Evolutionary conservation across 2,888 invertebrate genomes (phyloP), one percentile per base, ranked within the genome.

Genomic region (Ellobium chinense): DNA sequence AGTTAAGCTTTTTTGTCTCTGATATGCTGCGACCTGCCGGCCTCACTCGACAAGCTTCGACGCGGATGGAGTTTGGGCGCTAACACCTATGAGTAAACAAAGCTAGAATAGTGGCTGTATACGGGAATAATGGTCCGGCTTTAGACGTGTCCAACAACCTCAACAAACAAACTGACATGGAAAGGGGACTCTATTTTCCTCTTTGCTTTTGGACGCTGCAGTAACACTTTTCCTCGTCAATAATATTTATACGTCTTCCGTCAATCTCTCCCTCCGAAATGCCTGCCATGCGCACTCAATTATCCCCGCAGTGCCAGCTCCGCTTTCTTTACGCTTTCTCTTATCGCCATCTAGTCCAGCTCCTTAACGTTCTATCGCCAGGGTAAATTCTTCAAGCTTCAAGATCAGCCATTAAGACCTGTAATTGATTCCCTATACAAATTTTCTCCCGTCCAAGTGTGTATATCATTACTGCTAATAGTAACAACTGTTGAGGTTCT

Each of bases 221-320:
- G n/a, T n/a, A n/a, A n/a, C n/a, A 46, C 46, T 46, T 24, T 7
- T 58, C 3, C 29, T 24, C 54, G 56, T 70, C 56, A 56, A 54
- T 56, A 70, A 31, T 29, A 58, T 34, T 56, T 56, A 34, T 60
- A 36, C 9, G 34, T 1, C 27, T 36, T 72, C 58, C 4, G 31
- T 58, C 72, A 72, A 58, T 58, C 72, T 72, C 29, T 2, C 24
- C 7, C 58, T 2, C 24, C 7, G 34, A 31, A 36, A 58, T 24
- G 12, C 58, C 36, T 72, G 36, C 58, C 60, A 60, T 72, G 72
- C 58, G 56, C 72, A 58, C n/a, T 72, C 69, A 72, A 72, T 72
- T 72, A 72, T 60, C 24, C 36, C 12, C 27, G 58, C 72, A 58
- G 4, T 72, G 31, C 36, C 72, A 29, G 58, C 9, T 4, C 24